These are phyloP conservation scores for Scaptomyza polygonia DNA, from an alignment of 2,888 invertebrate species.

Conservation along the genomic window DNA sequence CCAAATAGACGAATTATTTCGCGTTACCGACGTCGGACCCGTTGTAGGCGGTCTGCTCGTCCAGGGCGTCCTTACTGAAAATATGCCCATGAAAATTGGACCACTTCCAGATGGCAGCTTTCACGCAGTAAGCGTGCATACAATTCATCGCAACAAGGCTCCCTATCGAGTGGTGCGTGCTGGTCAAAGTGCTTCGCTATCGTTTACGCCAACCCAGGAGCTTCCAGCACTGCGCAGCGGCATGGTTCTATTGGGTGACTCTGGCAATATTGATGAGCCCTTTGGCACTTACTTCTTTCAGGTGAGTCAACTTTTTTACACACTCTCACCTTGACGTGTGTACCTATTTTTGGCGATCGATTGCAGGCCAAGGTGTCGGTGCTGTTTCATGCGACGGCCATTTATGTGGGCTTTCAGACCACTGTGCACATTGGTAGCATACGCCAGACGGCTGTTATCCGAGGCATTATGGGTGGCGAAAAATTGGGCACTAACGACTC, in stretches of 20 bases:
- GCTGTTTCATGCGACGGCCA: conserved; percentile 93
- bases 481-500: conserved; percentile 90
- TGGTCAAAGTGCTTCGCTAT: conserved; percentile 94
- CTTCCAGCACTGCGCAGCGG: conserved; percentile 89
- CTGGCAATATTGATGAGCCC: conserved; percentile 84
- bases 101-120: conserved; percentile 92
- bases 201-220: conserved; percentile 85
- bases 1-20: conserved; percentile 97
- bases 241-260: conserved; percentile 90
- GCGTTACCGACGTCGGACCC: conserved; percentile 92
- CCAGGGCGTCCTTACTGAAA: conserved; percentile 94
- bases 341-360: too few relatives aligned
- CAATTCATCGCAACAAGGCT: conserved; percentile 96
- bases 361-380: conserved; percentile 93
- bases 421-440: conserved; percentile 98
- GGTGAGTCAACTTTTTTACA: conserved; percentile 77
- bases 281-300: conserved; percentile 88
- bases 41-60: conserved; percentile 94
- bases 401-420: conserved; percentile 93
- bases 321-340: background rate
- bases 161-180: conserved; percentile 94
- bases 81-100: conserved; percentile 90
- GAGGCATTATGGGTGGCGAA: conserved; percentile 87
- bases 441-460: conserved; percentile 96
- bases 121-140: conserved; percentile 89